A percentile compares a stretch with the other conserved stretches of the same genome.
Conservation (phyloP, 2,113 vertebrate species). For the Ellobius talpinus region DNA sequence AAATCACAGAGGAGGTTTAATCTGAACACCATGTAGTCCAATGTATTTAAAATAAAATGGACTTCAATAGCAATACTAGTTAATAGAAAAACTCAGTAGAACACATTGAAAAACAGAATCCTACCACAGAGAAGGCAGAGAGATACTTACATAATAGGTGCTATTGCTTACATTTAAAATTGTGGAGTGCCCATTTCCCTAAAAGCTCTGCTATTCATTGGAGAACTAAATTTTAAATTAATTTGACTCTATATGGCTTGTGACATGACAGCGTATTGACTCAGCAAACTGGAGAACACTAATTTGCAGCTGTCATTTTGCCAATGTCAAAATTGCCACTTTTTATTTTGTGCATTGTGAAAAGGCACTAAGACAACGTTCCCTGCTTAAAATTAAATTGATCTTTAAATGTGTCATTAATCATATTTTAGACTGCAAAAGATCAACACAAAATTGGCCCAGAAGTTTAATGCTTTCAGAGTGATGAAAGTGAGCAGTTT, state of each 20-base stretch:
- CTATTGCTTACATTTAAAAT: not conserved
- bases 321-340: slow-evolving; percentile 75
- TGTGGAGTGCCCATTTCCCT: not conserved
- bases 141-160: not conserved
- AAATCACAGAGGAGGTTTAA: not conserved
- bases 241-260: slow-evolving; percentile 64
- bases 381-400: slow-evolving; percentile 83
- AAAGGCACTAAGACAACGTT: slow-evolving; percentile 79
- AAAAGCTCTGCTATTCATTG: slow-evolving; percentile 62
- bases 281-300: slow-evolving; percentile 75
- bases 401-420: slow-evolving; percentile 80
- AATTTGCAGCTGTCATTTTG: slow-evolving; percentile 73
- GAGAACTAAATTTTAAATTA: slow-evolving; percentile 77
- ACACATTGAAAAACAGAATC: not conserved
- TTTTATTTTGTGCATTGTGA: slow-evolving; percentile 66
- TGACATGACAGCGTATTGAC: slow-evolving; percentile 79
- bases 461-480: not conserved
- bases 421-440: slow-evolving; percentile 78
- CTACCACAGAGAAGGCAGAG: not conserved
- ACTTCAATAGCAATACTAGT: not conserved
- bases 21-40: not conserved
- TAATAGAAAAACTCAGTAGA: not conserved
- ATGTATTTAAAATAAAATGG: not conserved
- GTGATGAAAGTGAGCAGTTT: slow-evolving; percentile 39
- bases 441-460: slow-evolving; percentile 70